Evolutionary conservation across 2,888 invertebrate species (phyloP), one percentile per base, ranked within the genome.

Genomic region (Plemyria rubiginata): DNA sequence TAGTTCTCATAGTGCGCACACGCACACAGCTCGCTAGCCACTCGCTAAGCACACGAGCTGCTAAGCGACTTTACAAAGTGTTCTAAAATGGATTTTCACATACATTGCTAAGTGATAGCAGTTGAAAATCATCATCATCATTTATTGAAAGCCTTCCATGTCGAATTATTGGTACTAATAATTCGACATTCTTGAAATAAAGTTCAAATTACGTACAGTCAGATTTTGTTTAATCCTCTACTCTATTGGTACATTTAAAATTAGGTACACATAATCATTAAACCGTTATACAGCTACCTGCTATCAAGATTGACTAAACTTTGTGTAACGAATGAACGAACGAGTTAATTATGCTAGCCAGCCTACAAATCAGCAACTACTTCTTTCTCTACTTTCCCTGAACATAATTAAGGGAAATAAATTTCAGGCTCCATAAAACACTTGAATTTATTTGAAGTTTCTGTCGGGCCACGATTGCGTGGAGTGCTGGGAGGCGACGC

Each of bases 401-500:
- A 43, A 41, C 22, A 51, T 50, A 49, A 60, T 60, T 54, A 60
- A 38, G 41, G 43, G 41, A 51, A 50, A 45, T 60, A 54, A 60
- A 60, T 54, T 54, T 45, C 54, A 60, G 38, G 60, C 50, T 60
- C 38, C 60, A 54, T 60, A 54, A 54, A 60, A 36, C 50, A 50
- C 52, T 41, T 43, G 36, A 36, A 54, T 61, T 61, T 61, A 61
- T 55, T 45, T 45, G 43, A 51, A 46, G 54, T 36, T 32, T 15
- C 36, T 60, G 8, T 51, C 29, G 49, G 22, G 43, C 36, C 32
- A 22, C 43, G 50, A 9, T 45, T 36, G 2, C 9, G 45, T 45
- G 16, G 45, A 45, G 45, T 45, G 7, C 45, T 16, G 11, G 9
- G 45, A 45, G 16, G 16, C 45, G 16, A 9, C 45, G 16, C 11